phyloP scores from a whole-genome alignment of 2,797 vertebrate genomes.

The Ptychobarbus kaznakovi region DNA sequence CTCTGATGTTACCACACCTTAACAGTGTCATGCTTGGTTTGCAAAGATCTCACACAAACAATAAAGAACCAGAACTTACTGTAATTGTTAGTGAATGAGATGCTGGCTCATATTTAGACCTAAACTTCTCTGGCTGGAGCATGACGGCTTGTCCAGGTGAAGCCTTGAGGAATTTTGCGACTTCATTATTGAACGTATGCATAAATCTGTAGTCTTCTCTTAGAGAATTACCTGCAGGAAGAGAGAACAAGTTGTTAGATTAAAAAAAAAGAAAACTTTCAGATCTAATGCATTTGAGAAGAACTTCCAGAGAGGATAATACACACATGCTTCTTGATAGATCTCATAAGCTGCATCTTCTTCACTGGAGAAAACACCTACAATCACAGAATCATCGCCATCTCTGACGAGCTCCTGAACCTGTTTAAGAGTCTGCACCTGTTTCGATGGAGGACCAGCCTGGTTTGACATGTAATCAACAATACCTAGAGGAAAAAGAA shows the following conservation, averaged over 20 bases:
- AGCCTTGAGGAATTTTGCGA: constrained; percentile 85
- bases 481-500: constrained; percentile 82
- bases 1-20: neutral
- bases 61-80: constrained; percentile 72
- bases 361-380: constrained; percentile 87
- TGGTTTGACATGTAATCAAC: constrained; percentile 93
- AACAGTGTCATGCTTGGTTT: neutral
- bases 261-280: neutral
- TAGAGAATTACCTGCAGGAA: constrained; percentile 83
- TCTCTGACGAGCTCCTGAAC: constrained; percentile 93
- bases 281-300: neutral
- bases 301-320: neutral
- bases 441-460: constrained; percentile 92
- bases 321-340: constrained; percentile 92
- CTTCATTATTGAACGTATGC: constrained; percentile 89
- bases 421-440: constrained; percentile 87
- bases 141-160: constrained; percentile 85
- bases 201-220: constrained; percentile 94
- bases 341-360: constrained; percentile 82
- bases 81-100: constrained; percentile 79
- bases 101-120: constrained; percentile 86
- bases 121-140: constrained; percentile 92
- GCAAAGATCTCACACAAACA: neutral
- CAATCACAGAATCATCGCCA: constrained; percentile 89
- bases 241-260: neutral